A percentile compares a stretch with the other conserved stretches of the same genome.
Conservation (phyloP, 1,140 invertebrate species). For the Galleria mellonella region DNA sequence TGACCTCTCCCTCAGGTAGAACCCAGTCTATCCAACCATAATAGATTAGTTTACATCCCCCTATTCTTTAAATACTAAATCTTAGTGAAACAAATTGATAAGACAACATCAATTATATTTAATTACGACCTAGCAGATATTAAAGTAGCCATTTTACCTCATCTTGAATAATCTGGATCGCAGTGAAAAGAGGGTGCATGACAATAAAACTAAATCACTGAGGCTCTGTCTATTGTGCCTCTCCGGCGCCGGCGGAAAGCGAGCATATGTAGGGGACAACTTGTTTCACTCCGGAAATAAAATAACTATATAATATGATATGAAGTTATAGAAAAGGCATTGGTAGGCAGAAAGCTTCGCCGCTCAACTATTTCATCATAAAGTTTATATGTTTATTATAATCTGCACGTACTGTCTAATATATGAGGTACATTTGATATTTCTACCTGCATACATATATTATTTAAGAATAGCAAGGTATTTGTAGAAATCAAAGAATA, state of each 20-base stretch:
- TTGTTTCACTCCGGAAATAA: constrained; percentile 46
- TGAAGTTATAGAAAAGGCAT: constrained; percentile 12
- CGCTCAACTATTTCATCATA: constrained; percentile 8
- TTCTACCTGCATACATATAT: no score
- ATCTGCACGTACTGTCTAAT: constrained; percentile 5
- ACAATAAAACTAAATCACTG: constrained; percentile 72
- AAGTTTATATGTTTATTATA: constrained; percentile 10
- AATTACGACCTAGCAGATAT: constrained; percentile 8
- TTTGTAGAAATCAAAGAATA: no score
- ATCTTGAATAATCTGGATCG: constrained; percentile 36
- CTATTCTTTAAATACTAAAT: no score
- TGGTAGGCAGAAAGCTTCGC: constrained; percentile 10
- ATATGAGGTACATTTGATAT: neutral
- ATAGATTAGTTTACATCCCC: no score
- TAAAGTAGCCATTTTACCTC: constrained; percentile 26
- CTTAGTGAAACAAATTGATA: no score
- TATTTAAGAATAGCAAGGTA: no score
- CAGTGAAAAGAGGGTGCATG: constrained; percentile 53
- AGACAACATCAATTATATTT: neutral
- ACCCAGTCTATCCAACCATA: no score
- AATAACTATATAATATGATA: constrained; percentile 40
- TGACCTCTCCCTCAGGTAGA: no score
- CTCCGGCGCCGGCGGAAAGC: constrained; percentile 64
- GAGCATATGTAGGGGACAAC: constrained; percentile 54
- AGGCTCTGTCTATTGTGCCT: constrained; percentile 49